phyloP scores from a whole-genome alignment of 2,113 vertebrate genomes.

The Gambusia holbrooki region DNA sequence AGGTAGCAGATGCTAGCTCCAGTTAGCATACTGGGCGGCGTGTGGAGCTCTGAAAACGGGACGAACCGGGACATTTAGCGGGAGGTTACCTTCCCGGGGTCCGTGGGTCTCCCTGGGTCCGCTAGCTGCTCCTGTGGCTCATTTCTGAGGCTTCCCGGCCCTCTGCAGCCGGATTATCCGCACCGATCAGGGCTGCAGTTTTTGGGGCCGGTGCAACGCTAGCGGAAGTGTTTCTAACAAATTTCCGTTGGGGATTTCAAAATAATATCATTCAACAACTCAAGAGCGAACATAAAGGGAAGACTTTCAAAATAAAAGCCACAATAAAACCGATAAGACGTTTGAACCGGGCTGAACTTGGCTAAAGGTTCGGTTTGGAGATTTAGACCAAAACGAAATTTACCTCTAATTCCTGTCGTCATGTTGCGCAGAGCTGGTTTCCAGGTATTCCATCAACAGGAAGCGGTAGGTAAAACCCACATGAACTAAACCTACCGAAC shows the following conservation, averaged over 20 bases:
- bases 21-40: constrained; percentile 26
- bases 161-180: neutral
- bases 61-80: neutral
- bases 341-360: too few species aligned
- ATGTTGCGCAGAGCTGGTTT: too few species aligned
- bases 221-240: neutral
- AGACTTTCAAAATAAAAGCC: too few species aligned
- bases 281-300: too few species aligned
- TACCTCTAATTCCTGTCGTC: too few species aligned
- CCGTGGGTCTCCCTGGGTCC: constrained; percentile 10
- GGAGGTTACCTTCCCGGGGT: constrained; percentile 23
- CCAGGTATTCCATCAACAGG: too few species aligned
- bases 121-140: constrained; percentile 19
- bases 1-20: constrained; percentile 47
- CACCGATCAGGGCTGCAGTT: neutral
- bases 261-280: neutral
- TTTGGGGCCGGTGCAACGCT: too few species aligned
- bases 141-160: neutral
- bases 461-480: too few species aligned
- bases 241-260: neutral
- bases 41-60: neutral
- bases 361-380: too few species aligned
- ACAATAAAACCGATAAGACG: too few species aligned
- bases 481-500: too few species aligned
- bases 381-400: too few species aligned